A percentile compares a stretch with the other conserved stretches of the same genome.
Evolutionary conservation across 2,797 vertebrate species (phyloP).

Genomic region (Gambelia wislizenii): DNA sequence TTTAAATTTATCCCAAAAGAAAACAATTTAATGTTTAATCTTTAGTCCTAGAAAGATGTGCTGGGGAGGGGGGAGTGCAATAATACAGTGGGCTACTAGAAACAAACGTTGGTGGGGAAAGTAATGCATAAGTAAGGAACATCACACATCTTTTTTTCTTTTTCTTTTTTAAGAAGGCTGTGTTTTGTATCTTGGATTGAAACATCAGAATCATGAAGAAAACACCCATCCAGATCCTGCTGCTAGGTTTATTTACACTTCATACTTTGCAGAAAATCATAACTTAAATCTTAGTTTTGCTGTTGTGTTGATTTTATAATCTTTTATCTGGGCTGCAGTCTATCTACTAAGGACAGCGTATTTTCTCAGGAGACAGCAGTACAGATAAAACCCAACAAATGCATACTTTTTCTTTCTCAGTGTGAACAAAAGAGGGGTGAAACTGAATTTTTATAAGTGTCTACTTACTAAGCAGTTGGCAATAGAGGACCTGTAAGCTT

Average conservation of each 20-base stretch:
- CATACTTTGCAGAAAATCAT: not conserved
- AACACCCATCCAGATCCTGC: not conserved
- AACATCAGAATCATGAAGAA: not conserved
- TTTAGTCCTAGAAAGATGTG: not conserved
- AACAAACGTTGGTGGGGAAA: not conserved
- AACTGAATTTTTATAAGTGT: conserved; percentile 30
- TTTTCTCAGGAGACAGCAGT: not conserved
- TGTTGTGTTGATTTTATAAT: conserved; percentile 1
- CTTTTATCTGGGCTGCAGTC: not conserved
- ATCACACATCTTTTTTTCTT: not conserved
- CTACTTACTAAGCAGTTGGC: conserved; percentile 98
- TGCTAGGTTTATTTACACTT: not conserved
- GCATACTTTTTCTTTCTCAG: not conserved
- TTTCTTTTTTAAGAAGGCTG: not conserved
- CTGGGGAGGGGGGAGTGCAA: too few species aligned
- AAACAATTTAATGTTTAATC: not conserved
- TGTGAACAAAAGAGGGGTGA: not conserved
- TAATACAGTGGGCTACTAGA: not conserved
- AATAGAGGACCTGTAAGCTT: conserved; percentile 97
- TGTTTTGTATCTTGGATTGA: not conserved
- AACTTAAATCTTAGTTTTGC: not conserved
- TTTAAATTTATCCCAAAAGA: not conserved
- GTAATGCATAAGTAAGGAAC: not conserved
- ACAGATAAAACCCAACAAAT: not conserved
- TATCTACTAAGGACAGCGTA: conserved; percentile 18